phyloP scores from a whole-genome alignment of 2,113 vertebrate species.

The Chroicocephalus ridibundus region DNA sequence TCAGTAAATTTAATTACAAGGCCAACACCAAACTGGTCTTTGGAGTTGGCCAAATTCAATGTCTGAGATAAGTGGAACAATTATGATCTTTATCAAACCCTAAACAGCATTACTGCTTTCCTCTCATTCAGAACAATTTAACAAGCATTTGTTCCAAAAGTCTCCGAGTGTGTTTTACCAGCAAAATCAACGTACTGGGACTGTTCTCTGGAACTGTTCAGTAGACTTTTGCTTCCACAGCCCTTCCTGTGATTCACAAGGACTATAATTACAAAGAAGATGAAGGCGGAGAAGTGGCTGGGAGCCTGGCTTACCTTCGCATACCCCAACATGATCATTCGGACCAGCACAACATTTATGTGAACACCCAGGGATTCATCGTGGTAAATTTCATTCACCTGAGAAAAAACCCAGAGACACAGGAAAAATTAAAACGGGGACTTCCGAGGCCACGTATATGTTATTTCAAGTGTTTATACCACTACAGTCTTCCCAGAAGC shows the following conservation, averaged over 20 bases:
- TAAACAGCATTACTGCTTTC: background rate
- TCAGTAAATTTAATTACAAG: background rate
- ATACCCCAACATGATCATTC: conserved; percentile 98
- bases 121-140: background rate
- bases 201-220: background rate
- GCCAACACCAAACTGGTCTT: background rate
- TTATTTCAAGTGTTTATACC: background rate
- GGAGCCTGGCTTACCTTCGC: conserved; percentile 83
- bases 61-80: background rate
- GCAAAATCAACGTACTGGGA: background rate
- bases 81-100: background rate
- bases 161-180: background rate
- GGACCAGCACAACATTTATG: conserved; percentile 95
- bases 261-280: background rate
- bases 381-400: conserved; percentile 99
- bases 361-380: conserved; percentile 94
- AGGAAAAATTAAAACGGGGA: background rate
- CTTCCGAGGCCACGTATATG: rapidly evolving
- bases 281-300: rapidly evolving
- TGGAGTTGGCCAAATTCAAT: background rate
- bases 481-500: background rate
- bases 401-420: background rate
- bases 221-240: background rate
- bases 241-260: rapidly evolving
- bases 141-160: background rate